Base-by-base conservation (phyloP, 2,888 invertebrate species). In the Caenorhabditis sp. region DNA sequence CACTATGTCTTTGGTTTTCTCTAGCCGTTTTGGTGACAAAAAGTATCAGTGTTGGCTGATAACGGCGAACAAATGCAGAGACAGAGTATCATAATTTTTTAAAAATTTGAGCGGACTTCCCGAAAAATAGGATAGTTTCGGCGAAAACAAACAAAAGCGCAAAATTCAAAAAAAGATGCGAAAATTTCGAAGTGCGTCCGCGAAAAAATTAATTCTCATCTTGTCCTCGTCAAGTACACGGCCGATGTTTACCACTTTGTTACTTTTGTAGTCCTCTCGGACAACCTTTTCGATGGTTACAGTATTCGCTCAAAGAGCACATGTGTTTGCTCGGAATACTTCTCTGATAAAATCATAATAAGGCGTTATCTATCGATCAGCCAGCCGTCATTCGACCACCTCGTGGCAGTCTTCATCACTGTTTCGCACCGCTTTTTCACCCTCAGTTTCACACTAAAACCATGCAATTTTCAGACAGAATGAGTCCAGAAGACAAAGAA, bases 371-470 rank as follows among this genome's bases (percentile, higher is more conserved):
- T 58, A 74, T 74, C 65, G 74, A 74, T 74, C 72, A 64, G 50
- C 44, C 72, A 72, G 64, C 56, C 72, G 72, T 64, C 72, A 72
- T 15, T 72, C 74, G 74, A 65, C 74, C 65, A 65, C 74, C 74
- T 74, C 74, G 74, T 74, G 74, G 74, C 74, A 74, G 6, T 67
- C 18, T 40, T 51, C 35, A 26, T 60, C 28, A 13, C 40, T 47
- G 24, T 26, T 40, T 51, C 32, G 22, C 32, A 35, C 40, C 50
- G 50, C 22, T 58, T 13, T 35, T 60, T 15, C 18, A 9, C 26
- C 32, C 32, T 22, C 6, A 28, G 2, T n/a, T 5, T 22, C 26
- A 11, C 26, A 53, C 15, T 9, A 3, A 55, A 55, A 3, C 35
- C 47, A n/a, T n/a, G n/a, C 32, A 20, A 20, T 22, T 50, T 28